Base-by-base conservation (phyloP, 2,797 vertebrate species). In the Halcyon leucocephala region DNA sequence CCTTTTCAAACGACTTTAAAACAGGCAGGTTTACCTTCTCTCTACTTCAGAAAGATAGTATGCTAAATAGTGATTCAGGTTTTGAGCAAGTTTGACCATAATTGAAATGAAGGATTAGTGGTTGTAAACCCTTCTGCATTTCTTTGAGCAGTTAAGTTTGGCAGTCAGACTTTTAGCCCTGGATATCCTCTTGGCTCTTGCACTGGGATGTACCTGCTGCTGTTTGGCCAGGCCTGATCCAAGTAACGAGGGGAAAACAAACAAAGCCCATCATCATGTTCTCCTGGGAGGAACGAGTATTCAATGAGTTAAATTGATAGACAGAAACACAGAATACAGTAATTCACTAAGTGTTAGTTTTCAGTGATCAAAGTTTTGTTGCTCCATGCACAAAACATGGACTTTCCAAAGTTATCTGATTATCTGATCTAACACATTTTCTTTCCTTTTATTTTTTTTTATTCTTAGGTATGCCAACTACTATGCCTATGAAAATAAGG, bases 201-300 rank as follows among this genome's bases (percentile, higher is more conserved):
- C 14, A 7, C 24, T 42, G 25, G 15, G 20, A 46, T 2, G 0
- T 73, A 15, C 3, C 14, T 46, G 22, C 6, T 17, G 3, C 46
- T 77, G 24, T 29, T 31, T 64, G 8, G 7, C 29, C 60, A 46
- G 21, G 9, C 7, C 33, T 28, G 16, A 58, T 22, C 10, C 28
- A 82, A 16, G 14, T 31, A 69, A 39, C 0, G 4, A 3, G 6
- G 3, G 5, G 7, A 62, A 79, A 55, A 11, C 3, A 35, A 65
- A 39, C 21, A 16, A 24, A 46, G 1, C 2, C 3, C 14, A 25
- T 48, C 21, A 7, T 86, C 9, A 3, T 17, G 3, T 16, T 78
- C 52, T 18, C 71, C 25, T 6, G 77, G 25, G 13, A 74, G 22
- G 21, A 84, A 86, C 55, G 7, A 28, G 1, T 3, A 21, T 42